These are phyloP conservation scores for Carassius gibelio DNA, from an alignment of 2,113 vertebrate genomes.

Conservation along the genomic window DNA sequence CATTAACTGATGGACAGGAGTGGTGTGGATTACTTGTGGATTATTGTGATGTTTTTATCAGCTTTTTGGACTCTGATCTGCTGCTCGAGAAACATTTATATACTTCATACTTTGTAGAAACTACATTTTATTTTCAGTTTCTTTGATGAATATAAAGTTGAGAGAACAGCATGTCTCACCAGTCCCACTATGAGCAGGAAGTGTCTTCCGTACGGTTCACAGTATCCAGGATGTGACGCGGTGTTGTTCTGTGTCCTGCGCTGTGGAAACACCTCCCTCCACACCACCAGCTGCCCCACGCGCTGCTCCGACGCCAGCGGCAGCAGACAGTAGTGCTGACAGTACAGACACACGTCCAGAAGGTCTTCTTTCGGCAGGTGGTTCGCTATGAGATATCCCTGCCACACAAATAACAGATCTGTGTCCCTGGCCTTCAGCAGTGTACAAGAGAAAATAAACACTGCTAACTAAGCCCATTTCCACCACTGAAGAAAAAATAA, in stretches of 20 bases:
- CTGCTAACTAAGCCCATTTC: neutral
- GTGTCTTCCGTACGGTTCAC: conserved; percentile 80
- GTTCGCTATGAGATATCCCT: conserved; percentile 92
- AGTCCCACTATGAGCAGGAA: conserved; percentile 93
- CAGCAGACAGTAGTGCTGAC: conserved; percentile 88
- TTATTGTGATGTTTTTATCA: too few species aligned
- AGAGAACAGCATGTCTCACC: conserved; percentile 70
- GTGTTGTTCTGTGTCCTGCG: conserved; percentile 65
- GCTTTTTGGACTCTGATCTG: too few species aligned
- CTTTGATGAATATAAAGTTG: neutral
- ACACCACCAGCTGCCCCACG: conserved; percentile 89
- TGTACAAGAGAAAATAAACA: too few species aligned
- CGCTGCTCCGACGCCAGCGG: conserved; percentile 83
- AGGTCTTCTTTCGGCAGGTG: conserved; percentile 93
- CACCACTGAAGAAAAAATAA: too few species aligned
- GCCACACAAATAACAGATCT: neutral
- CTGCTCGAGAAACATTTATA: too few species aligned
- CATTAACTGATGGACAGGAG: too few species aligned
- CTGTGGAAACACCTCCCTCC: conserved; percentile 90
- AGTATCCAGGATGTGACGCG: conserved; percentile 69
- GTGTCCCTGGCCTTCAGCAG: neutral
- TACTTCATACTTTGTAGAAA: too few species aligned
- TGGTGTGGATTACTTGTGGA: too few species aligned
- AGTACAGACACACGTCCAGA: conserved; percentile 85
- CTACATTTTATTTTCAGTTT: too few species aligned